Conservation (phyloP, 1,140 invertebrate species). For the Papilio dardanus region DNA sequence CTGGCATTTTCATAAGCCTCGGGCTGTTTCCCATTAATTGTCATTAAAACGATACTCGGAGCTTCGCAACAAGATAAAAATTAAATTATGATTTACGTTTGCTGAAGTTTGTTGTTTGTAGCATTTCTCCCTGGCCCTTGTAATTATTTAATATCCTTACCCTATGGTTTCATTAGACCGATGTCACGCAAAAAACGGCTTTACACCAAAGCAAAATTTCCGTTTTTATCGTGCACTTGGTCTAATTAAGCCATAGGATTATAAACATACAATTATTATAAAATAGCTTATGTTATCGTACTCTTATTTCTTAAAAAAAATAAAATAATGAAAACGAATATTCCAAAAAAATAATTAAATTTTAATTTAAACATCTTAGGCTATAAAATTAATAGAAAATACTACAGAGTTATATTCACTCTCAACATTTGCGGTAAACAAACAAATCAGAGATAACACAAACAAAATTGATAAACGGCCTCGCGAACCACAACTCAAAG, state of each 20-base stretch:
- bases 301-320: no score
- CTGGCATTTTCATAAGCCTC: conserved; percentile 10
- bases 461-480: conserved; percentile 11
- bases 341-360: no score
- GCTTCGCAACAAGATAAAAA: conserved; percentile 7
- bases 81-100: conserved; percentile 19
- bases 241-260: no score
- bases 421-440: neutral
- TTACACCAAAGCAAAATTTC: no score
- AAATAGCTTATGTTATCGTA: neutral
- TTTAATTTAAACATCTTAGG: no score
- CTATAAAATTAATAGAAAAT: no score
- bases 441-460: conserved; percentile 2
- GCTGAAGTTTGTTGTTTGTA: conserved; percentile 15
- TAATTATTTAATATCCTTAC: neutral
- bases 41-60: conserved; percentile 14
- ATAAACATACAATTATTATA: neutral
- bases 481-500: neutral
- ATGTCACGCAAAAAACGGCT: no score
- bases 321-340: no score
- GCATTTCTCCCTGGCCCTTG: neutral
- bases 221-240: no score
- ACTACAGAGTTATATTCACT: neutral
- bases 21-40: conserved; percentile 19
- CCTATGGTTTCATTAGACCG: no score